phyloP scores from a whole-genome alignment of 2,888 invertebrate genomes.

The Augiades crinisus region DNA sequence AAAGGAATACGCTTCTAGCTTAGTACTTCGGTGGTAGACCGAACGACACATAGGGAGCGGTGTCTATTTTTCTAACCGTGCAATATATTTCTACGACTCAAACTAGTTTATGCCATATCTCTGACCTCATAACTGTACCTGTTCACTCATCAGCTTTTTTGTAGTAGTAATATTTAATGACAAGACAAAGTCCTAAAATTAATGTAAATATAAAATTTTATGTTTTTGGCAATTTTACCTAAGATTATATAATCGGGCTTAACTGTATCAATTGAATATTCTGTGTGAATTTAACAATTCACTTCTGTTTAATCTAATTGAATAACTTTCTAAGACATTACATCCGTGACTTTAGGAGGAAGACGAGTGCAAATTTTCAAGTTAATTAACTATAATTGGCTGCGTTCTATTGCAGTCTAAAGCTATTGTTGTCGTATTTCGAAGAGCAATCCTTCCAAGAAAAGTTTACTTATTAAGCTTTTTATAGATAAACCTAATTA shows the following conservation, averaged over 20 bases:
- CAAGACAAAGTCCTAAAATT: not conserved
- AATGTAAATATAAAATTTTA: too few relatives aligned
- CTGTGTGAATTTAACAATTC: not conserved
- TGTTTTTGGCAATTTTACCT: too few relatives aligned
- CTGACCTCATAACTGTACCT: slow-evolving; percentile 23
- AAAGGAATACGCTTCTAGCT: slow-evolving; percentile 35
- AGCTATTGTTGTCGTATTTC: not conserved
- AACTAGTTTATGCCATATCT: not conserved
- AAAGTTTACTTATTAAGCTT: too few relatives aligned
- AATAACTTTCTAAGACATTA: not conserved
- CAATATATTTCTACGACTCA: slow-evolving; percentile 16
- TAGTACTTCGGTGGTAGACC: slow-evolving; percentile 14
- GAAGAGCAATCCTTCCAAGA: not conserved
- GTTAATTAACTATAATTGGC: slow-evolving; percentile 7
- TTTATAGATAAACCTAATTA: too few relatives aligned
- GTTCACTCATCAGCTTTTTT: slow-evolving; percentile 16
- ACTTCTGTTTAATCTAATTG: not conserved
- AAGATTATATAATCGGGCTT: too few relatives aligned
- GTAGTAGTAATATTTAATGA: not conserved
- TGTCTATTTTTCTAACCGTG: slow-evolving; percentile 24
- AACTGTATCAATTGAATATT: not conserved
- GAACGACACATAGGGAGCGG: slow-evolving; percentile 8
- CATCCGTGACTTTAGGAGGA: not conserved
- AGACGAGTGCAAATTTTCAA: not conserved
- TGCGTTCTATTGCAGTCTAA: not conserved